Base-by-base conservation (phyloP, 2,113 vertebrate species). In the Ptychochromis oligacanthus region DNA sequence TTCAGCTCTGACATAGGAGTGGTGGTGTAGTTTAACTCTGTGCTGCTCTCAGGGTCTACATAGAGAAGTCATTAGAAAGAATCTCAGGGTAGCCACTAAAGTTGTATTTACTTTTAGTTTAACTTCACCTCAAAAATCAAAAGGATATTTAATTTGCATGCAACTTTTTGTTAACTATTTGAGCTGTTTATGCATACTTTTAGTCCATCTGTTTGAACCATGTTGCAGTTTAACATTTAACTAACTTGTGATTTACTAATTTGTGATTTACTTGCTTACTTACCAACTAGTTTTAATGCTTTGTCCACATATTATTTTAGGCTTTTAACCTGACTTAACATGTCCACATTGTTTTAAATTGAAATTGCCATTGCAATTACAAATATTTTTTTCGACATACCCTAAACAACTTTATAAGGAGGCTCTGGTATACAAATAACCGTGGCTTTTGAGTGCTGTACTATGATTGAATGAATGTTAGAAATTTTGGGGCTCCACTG, bases 381-480 rank as follows among this genome's bases (percentile, higher is more conserved):
- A n/a, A n/a, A 38, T 8, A 2, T 43, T 43, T 12, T 43, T 43
- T 52, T 52, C 11, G 14, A 26, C 2, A 0, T 22, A n/a, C 1
- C 15, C 55, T 11, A 5, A 13, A n/a, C 7, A 77, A 38, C 43
- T 72, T 52, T 28, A 72, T 26, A 34, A 40, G 22, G 56, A 38
- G 5, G 31, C 34, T 18, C 59, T 46, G 12, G 15, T n/a, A 26
- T 77, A 28, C 3, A 55, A 0, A 20, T 65, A 54, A 28, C 14
- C 14, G 3, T 36, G 20, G 4, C 52, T 62, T 10, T 11, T 28
- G 31, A 22, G 40, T 20, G 10, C 38, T 31, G 60, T 1, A 5
- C 2, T 20, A 59, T 77, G 57, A 81, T 3, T 34, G 52, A 56
- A 77, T 75, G 31, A 38, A 38, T 80, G 57, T 78, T 60, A 17